A percentile compares a stretch with the other conserved stretches of the same genome.
phyloP scores from a whole-genome alignment of 2,113 vertebrate genomes.

The human (Homo sapiens) region GRCh38 chr12:57490001-57490500 shows the following conservation, averaged over 20 bases:
- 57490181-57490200: background rate
- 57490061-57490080: background rate
- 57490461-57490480: background rate
- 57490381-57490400: conserved; percentile 69
- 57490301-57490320: conserved; percentile 85
- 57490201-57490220: conserved; percentile 84
- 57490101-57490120: background rate
- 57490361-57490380: conserved; percentile 87
- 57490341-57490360: conserved; percentile 70
- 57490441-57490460: background rate
- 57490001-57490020: background rate
- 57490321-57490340: conserved; percentile 89
- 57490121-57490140: background rate
- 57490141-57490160: background rate
- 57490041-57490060: background rate
- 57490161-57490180: background rate
- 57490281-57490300: conserved; percentile 84
- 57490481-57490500: background rate
- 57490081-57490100: background rate
- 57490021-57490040: background rate
- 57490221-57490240: conserved; percentile 90
- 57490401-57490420: background rate
- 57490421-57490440: background rate
- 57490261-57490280: conserved; percentile 83
- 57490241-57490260: conserved; percentile 83